Base-by-base conservation (phyloP, 1,140 invertebrate species). In the Penaeus vannamei region DNA sequence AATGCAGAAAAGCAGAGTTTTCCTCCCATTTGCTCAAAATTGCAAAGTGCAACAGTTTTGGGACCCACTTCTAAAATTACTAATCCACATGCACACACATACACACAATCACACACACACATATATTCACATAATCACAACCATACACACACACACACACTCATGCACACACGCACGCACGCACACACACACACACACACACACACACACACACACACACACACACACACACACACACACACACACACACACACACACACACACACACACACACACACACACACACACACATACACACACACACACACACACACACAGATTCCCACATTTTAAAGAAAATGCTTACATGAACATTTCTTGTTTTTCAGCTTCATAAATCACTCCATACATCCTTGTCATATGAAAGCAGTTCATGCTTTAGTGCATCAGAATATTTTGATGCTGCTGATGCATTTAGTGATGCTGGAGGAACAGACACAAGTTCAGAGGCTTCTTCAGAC, bases 381-480 rank as follows among this genome's bases (percentile, higher is more conserved):
- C 94, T 95, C 90, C 94, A 94, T 86, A 94, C 94, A 91, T 95
- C 95, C 4, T 93, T 95, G 77, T 96, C 96, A 91, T 95, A 96
- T 93, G 96, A 95, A 92, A 96, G 96, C 64, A 90, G 89, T 69
- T 96, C 95, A 17, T 96, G 95, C 90, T 94, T 96, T n/a, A 91
- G 91, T 85, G 89, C 91, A 69, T 96, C 96, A 0, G 96, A 97
- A 92, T 97, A 96, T 93, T 97, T 96, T 93, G 96, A 97, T 93
- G 96, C 96, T n/a, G 89, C 89, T 32, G 91, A 91, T 77, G 91
- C 89, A 36, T 84, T 85, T 59, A 90, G 89, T 81, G 89, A 86
- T 79, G 91, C 81, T 23, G 88, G 85, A 66, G 87, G 23, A 10
- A 86, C 89, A 42, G 91, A 91, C 84, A 90, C 91, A 20, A 90